These are phyloP conservation scores for Nannoperca obscura DNA, from an alignment of 2,797 vertebrate species.

Conservation along the genomic window DNA sequence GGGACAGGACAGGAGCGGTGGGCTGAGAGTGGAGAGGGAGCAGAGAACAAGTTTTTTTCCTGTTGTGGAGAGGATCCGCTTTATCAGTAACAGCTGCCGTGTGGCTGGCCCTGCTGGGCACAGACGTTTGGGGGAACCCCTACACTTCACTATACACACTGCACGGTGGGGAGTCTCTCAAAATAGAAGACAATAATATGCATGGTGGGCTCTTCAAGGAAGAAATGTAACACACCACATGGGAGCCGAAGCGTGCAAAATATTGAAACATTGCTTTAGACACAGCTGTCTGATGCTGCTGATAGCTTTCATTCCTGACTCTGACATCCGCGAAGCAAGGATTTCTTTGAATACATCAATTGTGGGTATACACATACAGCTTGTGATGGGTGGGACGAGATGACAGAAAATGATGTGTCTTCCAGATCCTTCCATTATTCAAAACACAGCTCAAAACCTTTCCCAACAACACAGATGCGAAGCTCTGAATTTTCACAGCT, in stretches of 20 bases:
- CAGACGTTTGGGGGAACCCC: constrained; percentile 70
- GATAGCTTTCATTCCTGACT: constrained; percentile 48
- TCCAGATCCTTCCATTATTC: constrained; percentile 24
- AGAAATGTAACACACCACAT: constrained; percentile 66
- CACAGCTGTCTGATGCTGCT: constrained; percentile 58
- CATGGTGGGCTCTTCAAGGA: constrained; percentile 75
- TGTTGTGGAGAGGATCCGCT: constrained; percentile 65
- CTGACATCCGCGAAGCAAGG: constrained; percentile 33
- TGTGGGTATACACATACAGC: neutral
- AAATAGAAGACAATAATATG: constrained; percentile 85
- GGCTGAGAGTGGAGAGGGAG: constrained; percentile 57
- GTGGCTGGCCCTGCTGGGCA: constrained; percentile 67
- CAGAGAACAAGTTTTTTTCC: constrained; percentile 51
- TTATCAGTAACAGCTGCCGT: constrained; percentile 76
- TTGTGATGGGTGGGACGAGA: constrained; percentile 3
- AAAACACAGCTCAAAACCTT: constrained; percentile 22
- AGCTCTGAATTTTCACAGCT: constrained; percentile 6
- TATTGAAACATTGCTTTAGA: constrained; percentile 66
- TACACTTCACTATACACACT: constrained; percentile 57
- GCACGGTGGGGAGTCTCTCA: constrained; percentile 69
- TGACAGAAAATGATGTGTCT: constrained; percentile 21
- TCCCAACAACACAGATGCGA: constrained; percentile 3
- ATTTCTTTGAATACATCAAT: constrained; percentile 36
- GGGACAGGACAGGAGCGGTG: constrained; percentile 69
- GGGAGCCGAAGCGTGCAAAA: constrained; percentile 63